Conservation (phyloP, 2,797 vertebrate species). For the Chromis chromis region DNA sequence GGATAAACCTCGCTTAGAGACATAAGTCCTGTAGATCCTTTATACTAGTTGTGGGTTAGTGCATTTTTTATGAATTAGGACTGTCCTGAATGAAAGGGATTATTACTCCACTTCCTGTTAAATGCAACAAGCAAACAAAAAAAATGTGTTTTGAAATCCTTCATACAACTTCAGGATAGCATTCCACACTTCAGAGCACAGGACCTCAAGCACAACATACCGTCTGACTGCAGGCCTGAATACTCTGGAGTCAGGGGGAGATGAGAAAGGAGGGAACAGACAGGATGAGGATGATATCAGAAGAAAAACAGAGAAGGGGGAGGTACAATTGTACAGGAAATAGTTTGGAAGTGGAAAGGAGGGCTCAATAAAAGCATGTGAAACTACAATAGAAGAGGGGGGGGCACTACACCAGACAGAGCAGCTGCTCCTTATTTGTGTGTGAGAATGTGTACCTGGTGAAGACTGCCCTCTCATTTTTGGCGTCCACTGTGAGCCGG, state of each 20-base stretch:
- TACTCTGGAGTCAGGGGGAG: constrained; percentile 81
- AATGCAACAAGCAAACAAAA: constrained; percentile 68
- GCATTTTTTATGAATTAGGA: constrained; percentile 46
- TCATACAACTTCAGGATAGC: constrained; percentile 56
- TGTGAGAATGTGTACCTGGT: constrained; percentile 69
- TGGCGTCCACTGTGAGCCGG: constrained; percentile 78
- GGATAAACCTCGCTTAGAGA: neutral
- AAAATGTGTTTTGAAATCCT: constrained; percentile 49
- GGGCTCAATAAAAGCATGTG: constrained; percentile 36
- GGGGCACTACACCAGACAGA: constrained; percentile 18
- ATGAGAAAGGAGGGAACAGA: constrained; percentile 65
- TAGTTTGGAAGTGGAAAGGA: constrained; percentile 17
- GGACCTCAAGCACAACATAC: constrained; percentile 79
- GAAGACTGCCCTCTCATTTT: constrained; percentile 83
- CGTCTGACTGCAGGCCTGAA: constrained; percentile 84
- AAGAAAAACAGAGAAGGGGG: constrained; percentile 58
- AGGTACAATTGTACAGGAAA: constrained; percentile 46
- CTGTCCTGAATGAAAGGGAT: constrained; percentile 22
- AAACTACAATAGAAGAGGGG: neutral
- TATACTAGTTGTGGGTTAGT: constrained; percentile 51
- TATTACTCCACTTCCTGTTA: constrained; percentile 53
- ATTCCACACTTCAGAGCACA: constrained; percentile 68
- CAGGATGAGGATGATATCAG: constrained; percentile 63
- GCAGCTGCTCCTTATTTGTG: constrained; percentile 7
- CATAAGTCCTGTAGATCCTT: constrained; percentile 12